Evolutionary conservation across 2,113 vertebrate species (phyloP).

Genomic region (Chaenogobius annularis): DNA sequence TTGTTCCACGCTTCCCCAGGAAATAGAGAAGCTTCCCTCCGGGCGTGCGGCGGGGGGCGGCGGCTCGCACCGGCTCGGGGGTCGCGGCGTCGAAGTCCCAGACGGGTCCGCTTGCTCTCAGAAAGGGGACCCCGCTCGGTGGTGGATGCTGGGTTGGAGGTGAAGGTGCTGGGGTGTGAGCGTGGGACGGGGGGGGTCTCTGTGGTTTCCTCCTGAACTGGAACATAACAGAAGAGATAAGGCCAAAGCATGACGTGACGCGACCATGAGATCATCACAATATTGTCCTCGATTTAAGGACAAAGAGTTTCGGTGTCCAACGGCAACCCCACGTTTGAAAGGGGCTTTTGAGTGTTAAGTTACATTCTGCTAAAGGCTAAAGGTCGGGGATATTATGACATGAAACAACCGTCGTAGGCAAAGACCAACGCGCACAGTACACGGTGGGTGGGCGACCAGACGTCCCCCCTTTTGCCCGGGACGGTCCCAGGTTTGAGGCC

Average conservation of each 20-base stretch:
- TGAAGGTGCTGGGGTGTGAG: conserved; percentile 19
- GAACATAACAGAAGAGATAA: conserved; percentile 29
- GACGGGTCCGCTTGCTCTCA: conserved; percentile 19
- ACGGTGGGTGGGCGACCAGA: too few species aligned
- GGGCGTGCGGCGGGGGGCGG: too few species aligned
- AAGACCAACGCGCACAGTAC: too few species aligned
- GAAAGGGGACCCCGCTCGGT: conserved; percentile 17
- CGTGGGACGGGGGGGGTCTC: conserved; percentile 29
- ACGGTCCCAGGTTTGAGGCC: too few species aligned
- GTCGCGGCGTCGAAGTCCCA: conserved; percentile 25
- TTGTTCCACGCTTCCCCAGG: conserved; percentile 80
- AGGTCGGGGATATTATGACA: too few species aligned
- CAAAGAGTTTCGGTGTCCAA: background rate
- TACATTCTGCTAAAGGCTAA: background rate
- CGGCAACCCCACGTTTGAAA: background rate
- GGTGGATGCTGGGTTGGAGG: conserved; percentile 7
- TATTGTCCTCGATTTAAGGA: conserved; percentile 5
- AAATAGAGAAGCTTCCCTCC: conserved; percentile 65
- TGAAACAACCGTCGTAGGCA: too few species aligned
- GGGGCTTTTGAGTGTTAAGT: background rate
- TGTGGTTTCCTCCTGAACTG: conserved; percentile 64
- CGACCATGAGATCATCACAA: conserved; percentile 30
- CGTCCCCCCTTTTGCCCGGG: too few species aligned
- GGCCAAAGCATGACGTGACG: conserved; percentile 41
- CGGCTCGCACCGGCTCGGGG: conserved; percentile 19